phyloP scores from a whole-genome alignment of 2,797 vertebrate genomes.

The Tangara arthus region DNA sequence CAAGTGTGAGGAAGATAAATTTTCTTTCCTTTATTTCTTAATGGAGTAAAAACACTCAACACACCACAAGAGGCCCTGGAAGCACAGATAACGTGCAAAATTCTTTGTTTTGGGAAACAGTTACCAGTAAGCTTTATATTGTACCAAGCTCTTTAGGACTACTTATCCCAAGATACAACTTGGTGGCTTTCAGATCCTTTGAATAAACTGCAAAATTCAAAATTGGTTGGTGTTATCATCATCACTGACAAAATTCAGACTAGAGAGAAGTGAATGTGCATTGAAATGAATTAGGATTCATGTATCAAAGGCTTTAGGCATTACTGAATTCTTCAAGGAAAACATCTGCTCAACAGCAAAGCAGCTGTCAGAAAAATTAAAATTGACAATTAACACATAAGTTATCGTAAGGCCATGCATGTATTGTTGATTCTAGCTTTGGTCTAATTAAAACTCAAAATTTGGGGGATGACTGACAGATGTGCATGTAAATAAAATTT shows the following conservation, averaged over 20 bases:
- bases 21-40: background rate
- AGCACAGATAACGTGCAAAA: background rate
- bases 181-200: background rate
- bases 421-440: background rate
- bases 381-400: background rate
- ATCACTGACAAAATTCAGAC: background rate
- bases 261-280: background rate
- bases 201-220: background rate
- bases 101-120: background rate
- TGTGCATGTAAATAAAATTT: accelerated
- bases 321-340: background rate
- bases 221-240: background rate
- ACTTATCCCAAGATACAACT: background rate
- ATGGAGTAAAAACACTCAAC: background rate
- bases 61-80: background rate
- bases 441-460: background rate
- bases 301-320: background rate
- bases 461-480: accelerated
- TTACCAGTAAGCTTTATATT: background rate
- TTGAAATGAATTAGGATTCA: background rate
- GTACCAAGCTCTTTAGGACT: background rate
- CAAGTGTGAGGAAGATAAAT: background rate
- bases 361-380: background rate
- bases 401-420: background rate
- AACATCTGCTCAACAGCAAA: background rate